Base-by-base conservation (phyloP, 2,888 invertebrate species). In the Gandaritis pyraliata region DNA sequence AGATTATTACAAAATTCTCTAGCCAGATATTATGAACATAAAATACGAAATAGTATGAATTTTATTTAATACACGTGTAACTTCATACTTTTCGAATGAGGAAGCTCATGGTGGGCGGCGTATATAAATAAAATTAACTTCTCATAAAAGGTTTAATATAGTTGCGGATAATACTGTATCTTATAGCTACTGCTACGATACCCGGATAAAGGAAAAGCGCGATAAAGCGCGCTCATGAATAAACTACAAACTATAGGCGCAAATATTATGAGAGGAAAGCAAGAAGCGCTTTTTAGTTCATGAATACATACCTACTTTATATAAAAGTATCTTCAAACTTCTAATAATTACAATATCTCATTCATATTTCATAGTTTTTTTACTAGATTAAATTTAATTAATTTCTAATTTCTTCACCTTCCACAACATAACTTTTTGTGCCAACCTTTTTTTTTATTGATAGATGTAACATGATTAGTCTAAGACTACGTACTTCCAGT, bases 91-190 rank as follows among this genome's bases (percentile, higher is more conserved):
- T 46, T 71, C 58, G 60, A 70, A 76, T 64, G 71, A 78, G 77
- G 79, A 76, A 81, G 76, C 73, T 71, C 72, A 47, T 72, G 70
- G 86, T 86, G 82, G 85, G 85, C 83, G 83, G 78, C 72, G 75
- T 76, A 83, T 77, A 86, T 86, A 86, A 84, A 86, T 86, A 45
- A 53, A 53, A 54, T 46, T 85, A 85, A 81, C 77, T 79, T 80
- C 77, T 82, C 82, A 80, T 86, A 86, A 83, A 84, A 83, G 71
- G 73, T 84, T 72, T 82, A 85, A 86, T 82, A 75, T 38, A 46
- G 30, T 23, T 74, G 76, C 79, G 72, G 76, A 77, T 80, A 82
- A 82, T 77, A 54, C 33, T 4, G 78, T 79, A 78, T 73, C 43
- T 43, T 50, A n/a, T n/a, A 46, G 41, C 15, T 41, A 41, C 15